Base-by-base conservation (phyloP, 1,140 invertebrate species). In the Meloidogyne exigua region DNA sequence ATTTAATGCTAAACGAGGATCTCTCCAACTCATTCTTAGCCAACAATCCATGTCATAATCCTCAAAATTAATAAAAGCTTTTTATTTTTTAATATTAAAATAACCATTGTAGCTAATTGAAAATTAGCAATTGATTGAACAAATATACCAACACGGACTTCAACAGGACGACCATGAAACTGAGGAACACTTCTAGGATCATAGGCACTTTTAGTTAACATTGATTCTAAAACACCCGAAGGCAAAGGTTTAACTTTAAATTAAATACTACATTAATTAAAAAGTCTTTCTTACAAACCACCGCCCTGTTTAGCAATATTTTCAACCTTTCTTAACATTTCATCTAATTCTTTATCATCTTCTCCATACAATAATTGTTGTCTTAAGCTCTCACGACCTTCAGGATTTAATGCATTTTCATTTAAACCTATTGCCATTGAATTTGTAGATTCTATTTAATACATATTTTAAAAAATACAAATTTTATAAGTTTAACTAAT, bases 91-190 rank as follows among this genome's bases (percentile, higher is more conserved):
- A 10, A 23, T 0, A 42, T 25, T 75, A 23, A 21, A 57, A 11
- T 0, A n/a, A 83, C 84, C 85, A 87, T 87, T 39, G 86, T 87
- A 32, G 85, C 78, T 1, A 87, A 67, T 70, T 87, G 80, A 76
- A 87, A 87, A 36, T 87, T 86, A 25, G 84, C 81, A 42, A 87
- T 82, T 23, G 86, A 87, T 74, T 87, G 84, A 44, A 87, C 79
- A 26, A 84, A 79, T 21, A 86, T 80, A 36, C 86, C 85, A 23
- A 83, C 72, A 13, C 82, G 75, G n/a, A 87, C 85, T 62, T 78
- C 76, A 12, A 87, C 79, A 21, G 75, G 74, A 68, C 83, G 76
- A 23, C 74, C 72, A 62, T 82, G 81, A 74, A 86, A 63, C 15
- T 73, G 70, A 26, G 85, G 85, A 9, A 86, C 82, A 23, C 80